Base-by-base conservation (phyloP, 2,797 vertebrate genomes). In the Pantherophis vulpinus region DNA sequence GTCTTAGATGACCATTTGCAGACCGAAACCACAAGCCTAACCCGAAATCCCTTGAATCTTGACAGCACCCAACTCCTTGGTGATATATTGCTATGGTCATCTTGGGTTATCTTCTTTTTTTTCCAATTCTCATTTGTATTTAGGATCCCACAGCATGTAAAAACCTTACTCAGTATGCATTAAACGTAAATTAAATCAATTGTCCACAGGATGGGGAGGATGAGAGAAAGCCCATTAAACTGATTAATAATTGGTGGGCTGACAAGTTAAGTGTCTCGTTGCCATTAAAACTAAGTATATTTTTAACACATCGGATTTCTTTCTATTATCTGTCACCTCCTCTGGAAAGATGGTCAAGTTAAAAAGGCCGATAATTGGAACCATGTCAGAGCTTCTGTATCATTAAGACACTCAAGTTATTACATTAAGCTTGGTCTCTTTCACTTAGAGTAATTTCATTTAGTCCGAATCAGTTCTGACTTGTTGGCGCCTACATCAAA, bases 231-330 rank as follows among this genome's bases (percentile, higher is more conserved):
- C 96, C 97, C 97, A 97, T 98, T 97, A 97, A 96, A 97, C 97
- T 97, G 94, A 98, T 97, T 98, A 98, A 97, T 98, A 97, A 97
- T 96, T 97, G 97, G 97, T 96, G 95, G 93, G 94, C 97, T 97
- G 97, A 98, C 97, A 97, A 96, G 96, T 96, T 98, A 98, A 98
- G 96, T 98, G 97, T 97, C 97, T 96, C 95, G 56, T 95, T 93
- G 96, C 96, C 95, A 96, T 98, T 98, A 98, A 97, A 97, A 97
- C 93, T 94, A 97, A 97, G 97, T 96, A 95, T 97, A 97, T 96
- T 97, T 97, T 97, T 97, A 98, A 97, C 18, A 1, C 96, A 97
- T 97, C 95, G 96, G 96, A 97, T 95, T 97, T 94, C 91, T 95
- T 97, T 95, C 96, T 96, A 95, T 97, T 96, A 97, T 96, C 97